Conservation (phyloP, 2,113 vertebrate genomes). For the Orcinus orca region DNA sequence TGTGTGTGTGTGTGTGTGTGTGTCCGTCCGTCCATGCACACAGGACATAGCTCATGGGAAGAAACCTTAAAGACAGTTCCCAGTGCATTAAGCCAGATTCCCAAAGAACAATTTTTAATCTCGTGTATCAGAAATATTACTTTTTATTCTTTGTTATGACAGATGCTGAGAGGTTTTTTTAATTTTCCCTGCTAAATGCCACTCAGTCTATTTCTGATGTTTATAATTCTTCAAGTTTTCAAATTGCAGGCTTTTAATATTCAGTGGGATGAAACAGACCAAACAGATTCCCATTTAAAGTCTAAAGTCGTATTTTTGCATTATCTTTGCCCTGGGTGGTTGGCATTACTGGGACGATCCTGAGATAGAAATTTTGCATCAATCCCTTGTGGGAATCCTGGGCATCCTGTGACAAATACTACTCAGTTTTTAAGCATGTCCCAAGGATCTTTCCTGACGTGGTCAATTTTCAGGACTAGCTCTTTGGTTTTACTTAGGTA, state of each 20-base stretch:
- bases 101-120: conserved; percentile 21
- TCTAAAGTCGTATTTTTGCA: neutral
- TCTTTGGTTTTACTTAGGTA: conserved; percentile 70
- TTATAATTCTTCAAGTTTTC: conserved; percentile 43
- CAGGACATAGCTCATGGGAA: neutral
- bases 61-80: conserved; percentile 26
- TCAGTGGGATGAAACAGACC: neutral
- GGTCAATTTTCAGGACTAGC: conserved; percentile 65
- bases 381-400: conserved; percentile 36
- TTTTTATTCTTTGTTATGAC: conserved; percentile 26
- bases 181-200: neutral
- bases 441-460: conserved; percentile 10
- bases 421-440: conserved; percentile 53
- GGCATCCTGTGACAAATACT: conserved; percentile 5
- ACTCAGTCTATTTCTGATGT: conserved; percentile 33
- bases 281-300: neutral
- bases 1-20: too few species aligned
- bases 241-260: neutral
- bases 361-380: neutral
- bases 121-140: neutral
- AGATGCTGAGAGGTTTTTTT: neutral
- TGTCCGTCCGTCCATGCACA: too few species aligned
- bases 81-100: neutral
- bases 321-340: neutral
- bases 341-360: neutral